Conservation (phyloP, 2,797 vertebrate species). For the Manis javanica region DNA sequence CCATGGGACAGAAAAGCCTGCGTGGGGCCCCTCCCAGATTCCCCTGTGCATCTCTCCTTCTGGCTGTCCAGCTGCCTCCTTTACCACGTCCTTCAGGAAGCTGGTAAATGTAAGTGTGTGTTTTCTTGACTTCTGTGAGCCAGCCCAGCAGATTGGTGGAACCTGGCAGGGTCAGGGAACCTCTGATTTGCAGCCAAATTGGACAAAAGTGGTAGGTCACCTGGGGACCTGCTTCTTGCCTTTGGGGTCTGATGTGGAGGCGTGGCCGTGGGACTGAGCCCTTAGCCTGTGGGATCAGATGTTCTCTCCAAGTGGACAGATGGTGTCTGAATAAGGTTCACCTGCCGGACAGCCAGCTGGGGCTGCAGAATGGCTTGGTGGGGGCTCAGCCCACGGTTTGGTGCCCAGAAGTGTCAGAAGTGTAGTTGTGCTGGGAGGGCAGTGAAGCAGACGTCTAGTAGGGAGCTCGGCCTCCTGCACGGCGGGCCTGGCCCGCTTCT, state of each 20-base stretch:
- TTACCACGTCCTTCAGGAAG: neutral
- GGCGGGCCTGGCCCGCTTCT: too few species aligned
- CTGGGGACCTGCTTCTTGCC: fast-evolving
- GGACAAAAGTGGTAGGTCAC: neutral
- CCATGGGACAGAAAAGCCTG: neutral
- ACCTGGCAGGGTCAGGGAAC: neutral
- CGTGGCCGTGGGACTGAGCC: neutral
- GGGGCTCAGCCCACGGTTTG: too few species aligned
- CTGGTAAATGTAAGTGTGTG: neutral
- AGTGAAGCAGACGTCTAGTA: too few species aligned
- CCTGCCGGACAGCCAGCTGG: fast-evolving
- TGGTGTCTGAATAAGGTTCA: fast-evolving
- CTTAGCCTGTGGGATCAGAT: fast-evolving
- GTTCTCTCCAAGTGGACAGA: neutral
- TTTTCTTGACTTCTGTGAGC: too few species aligned
- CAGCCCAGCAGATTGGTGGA: fast-evolving
- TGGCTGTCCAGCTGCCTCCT: neutral
- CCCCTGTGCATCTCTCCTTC: neutral
- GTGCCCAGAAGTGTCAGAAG: too few species aligned
- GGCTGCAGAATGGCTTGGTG: fast-evolving
- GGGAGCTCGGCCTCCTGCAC: too few species aligned
- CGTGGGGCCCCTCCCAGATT: neutral
- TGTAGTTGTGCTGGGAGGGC: too few species aligned
- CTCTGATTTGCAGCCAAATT: fast-evolving
- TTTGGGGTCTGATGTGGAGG: fast-evolving